Base-by-base conservation (phyloP, 2,113 vertebrate species). In the Gila orcuttii region DNA sequence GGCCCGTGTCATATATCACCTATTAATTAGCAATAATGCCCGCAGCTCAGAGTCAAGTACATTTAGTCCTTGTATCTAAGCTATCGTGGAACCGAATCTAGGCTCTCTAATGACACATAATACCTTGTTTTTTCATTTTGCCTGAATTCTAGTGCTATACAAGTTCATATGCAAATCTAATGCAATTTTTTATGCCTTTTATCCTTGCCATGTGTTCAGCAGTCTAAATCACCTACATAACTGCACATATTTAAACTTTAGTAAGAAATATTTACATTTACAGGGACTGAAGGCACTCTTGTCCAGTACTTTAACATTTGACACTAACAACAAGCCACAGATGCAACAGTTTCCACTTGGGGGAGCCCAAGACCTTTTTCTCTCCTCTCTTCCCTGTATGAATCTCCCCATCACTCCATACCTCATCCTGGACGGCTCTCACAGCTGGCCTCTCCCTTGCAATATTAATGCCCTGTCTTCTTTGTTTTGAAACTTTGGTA, bases 401-500 rank as follows among this genome's bases (percentile, higher is more conserved):
- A 50, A 39, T 83, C 74, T 57, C 73, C 66, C 86, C 75, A 84
- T 84, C 86, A 84, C 76, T 68, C 80, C 83, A 36, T 82, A 76
- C 77, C 76, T 89, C 79, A 85, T 39, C 85, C 60, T 84, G 84
- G 83, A 89, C 36, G 69, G 71, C 85, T 86, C 84, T 83, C 87
- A 86, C 87, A 89, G 87, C 86, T 88, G 85, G 84, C 77, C 79
- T 86, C 79, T 89, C 76, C 82, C 84, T 86, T 89, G 87, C 88
- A 90, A 88, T 88, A 90, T 90, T 90, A 88, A 89, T 90, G 90
- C 79, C 79, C 79, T 90, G 86, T 88, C 85, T 86, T 88, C 87
- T 89, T 90, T 91, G 89, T 91, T 89, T 89, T 83, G 82, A 89
- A 88, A 89, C 88, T 91, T 91, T 90, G 86, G 83, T 91, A 86